Base-by-base conservation (phyloP, 2,113 vertebrate genomes). In the Petrocephalus zakoni region DNA sequence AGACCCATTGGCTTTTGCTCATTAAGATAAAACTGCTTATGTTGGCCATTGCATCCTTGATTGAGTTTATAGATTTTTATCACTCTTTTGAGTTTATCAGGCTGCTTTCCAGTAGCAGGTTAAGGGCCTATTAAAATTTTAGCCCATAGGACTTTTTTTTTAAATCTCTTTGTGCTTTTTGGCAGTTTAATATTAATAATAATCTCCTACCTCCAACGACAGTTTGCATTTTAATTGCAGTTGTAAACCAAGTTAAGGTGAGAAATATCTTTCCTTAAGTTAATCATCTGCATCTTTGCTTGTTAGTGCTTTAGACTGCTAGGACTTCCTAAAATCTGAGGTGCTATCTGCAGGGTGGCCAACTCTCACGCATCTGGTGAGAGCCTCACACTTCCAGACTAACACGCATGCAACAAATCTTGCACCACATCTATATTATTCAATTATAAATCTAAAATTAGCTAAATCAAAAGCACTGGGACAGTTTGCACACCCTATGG, bases 11-110 rank as follows among this genome's bases (percentile, higher is more conserved):
- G 46, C 3, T 47, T n/a, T 49, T 9, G 81, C 85, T 86, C 51
- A 86, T 56, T 55, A 55, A 55, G 53, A 37, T 58, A 55, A 37
- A 86, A 55, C 85, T 55, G 51, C 85, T 56, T 55, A 86, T 56
- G 29, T 42, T 78, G 72, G 15, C 72, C 72, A 86, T 86, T 86
- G 85, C 51, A 56, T 55, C 53, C 25, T 86, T 55, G 85, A 37
- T 21, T 58, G 52, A 55, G 13, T 86, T 42, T 86, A 64, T 37
- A 87, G 86, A 58, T 87, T 17, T 87, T 37, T 83, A 83, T 83
- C 81, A n/a, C 46, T 37, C 42, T 22, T 83, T 83, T 19, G 19
- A 10, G 7, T 83, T 83, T n/a, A 83, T 82, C 78, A 49, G 78
- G 46, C 81, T 49, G 21, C 46, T 10, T 83, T 10, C 49, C 72